Conservation (phyloP, 2,797 vertebrate species). For the Rallus crepitans region DNA sequence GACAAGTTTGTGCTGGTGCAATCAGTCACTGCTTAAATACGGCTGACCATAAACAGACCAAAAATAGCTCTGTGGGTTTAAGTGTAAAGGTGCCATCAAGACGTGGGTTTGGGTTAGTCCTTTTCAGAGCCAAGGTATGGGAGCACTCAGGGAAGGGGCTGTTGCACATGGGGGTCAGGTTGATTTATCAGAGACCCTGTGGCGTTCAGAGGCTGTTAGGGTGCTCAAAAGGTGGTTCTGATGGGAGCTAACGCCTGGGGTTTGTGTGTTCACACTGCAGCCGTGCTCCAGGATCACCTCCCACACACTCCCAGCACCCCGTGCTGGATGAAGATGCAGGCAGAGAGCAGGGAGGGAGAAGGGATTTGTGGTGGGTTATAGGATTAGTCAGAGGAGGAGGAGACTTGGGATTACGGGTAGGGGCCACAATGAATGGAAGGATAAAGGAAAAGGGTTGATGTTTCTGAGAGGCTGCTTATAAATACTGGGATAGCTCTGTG, state of each 20-base stretch:
- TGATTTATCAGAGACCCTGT: not conserved
- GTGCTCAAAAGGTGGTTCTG: not conserved
- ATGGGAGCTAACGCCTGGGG: not conserved
- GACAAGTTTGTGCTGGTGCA: slow-evolving; percentile 38
- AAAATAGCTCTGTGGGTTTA: not conserved
- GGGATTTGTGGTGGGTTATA: not conserved
- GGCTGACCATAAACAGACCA: not conserved
- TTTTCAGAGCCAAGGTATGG: not conserved
- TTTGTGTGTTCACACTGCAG: not conserved
- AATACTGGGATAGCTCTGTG: not conserved
- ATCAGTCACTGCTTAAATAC: not conserved
- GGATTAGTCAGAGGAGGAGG: not conserved
- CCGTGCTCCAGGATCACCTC: not conserved
- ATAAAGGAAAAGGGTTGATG: not conserved
- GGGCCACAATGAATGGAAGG: not conserved
- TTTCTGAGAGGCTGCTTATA: not conserved
- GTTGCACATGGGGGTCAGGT: not conserved
- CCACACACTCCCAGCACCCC: not conserved
- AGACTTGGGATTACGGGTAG: not conserved
- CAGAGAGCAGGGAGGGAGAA: not conserved
- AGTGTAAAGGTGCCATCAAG: not conserved
- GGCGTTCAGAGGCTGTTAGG: not conserved
- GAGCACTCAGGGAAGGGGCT: not conserved
- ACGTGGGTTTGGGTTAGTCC: not conserved
- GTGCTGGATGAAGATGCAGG: not conserved